These are phyloP conservation scores for Acholoe squamosa DNA, from an alignment of 2,888 invertebrate genomes.

Conservation along the genomic window DNA sequence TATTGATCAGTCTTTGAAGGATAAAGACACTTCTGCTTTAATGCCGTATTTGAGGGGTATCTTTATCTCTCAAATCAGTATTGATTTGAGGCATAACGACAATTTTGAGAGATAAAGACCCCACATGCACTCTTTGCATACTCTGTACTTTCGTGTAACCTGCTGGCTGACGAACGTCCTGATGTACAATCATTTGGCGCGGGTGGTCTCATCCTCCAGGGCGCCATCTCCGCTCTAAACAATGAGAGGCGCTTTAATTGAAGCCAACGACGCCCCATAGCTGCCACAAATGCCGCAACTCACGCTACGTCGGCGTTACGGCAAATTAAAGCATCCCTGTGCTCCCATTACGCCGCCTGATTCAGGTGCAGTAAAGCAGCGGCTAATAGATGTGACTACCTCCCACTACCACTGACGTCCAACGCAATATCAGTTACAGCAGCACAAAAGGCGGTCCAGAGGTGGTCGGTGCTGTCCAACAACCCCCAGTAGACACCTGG, in stretches of 20 bases:
- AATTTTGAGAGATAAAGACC: no score
- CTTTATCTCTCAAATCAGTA: no score
- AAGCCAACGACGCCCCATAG: background rate
- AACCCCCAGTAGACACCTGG: background rate
- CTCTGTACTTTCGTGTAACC: no score
- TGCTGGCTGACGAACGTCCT: no score
- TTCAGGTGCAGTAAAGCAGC: background rate
- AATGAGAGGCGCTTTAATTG: conserved; percentile 3
- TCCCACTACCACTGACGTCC: background rate
- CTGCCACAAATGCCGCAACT: background rate
- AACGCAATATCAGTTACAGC: background rate
- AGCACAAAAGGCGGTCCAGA: background rate
- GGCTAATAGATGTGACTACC: background rate
- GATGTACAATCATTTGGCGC: no score
- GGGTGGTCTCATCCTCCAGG: no score
- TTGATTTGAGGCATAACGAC: no score
- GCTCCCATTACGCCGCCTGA: background rate
- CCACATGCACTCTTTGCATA: no score
- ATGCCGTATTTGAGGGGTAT: no score
- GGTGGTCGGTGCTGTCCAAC: background rate
- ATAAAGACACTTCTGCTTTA: no score
- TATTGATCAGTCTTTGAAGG: no score
- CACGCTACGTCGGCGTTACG: background rate
- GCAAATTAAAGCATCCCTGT: background rate
- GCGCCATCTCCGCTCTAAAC: background rate